Base-by-base conservation (phyloP, 1,140 invertebrate genomes). In the Sweltsa coloradensis region DNA sequence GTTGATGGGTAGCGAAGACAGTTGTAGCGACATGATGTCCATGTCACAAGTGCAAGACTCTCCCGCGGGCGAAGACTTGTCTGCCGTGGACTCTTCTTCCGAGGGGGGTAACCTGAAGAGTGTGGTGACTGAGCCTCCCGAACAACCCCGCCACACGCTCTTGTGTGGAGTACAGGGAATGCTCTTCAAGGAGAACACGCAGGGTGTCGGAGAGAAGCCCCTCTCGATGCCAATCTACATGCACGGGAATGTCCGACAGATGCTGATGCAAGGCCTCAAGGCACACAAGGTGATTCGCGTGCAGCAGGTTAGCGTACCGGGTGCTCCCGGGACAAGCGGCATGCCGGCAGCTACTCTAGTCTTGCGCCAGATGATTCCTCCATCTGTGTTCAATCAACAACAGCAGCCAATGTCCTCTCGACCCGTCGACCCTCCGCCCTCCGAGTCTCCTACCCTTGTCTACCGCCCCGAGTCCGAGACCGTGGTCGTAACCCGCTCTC, bases 1-100 rank as follows among this genome's bases (percentile, higher is more conserved):
- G 5, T 82, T 78, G 0, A 76, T 81, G 68, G 79, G 78, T 0
- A 81, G 79, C 45, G 78, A 81, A 55, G 79, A 82, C 53, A 80
- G 78, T 34, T 79, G 76, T 0, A 79, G 78, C 53, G 79, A 79
- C 0, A 67, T 79, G 2, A 74, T 76, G 3, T 76, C 76, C 11
- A 60, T 71, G 14, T 70, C 71, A 29, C 69, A 69, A 34, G 65
- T 65, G 34, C 63, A 70, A 3, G 65, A 68, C 40, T 60, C 64
- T 0, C 58, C 54, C 3, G 46, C 55, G 2, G 51, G 51, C n/a
- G 61, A 61, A 2, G 53, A 31, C 9, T 31, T 9, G 14, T 9
- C 50, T 23, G 54, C 46, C 29, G 40, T 36, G 27, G 52, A 49
- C 21, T 21, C 23, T 41, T 51, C 49, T 29, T 50, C 48, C 4